phyloP scores from a whole-genome alignment of 1,140 invertebrate species.

The Paramacrobiotus metropolitanus region DNA sequence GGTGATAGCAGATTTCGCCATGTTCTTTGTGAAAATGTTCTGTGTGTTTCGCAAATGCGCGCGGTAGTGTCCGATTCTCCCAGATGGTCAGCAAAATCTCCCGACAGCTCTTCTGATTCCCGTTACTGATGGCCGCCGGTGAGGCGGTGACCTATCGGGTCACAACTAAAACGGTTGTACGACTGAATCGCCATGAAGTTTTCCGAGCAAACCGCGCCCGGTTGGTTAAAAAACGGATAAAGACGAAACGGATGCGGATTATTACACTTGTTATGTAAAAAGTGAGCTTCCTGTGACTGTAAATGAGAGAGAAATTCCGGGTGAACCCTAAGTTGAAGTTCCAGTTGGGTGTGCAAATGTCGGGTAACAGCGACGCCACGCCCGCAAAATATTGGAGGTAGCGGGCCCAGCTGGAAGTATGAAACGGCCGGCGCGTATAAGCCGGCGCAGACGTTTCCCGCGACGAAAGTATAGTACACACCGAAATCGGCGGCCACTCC shows the following conservation, averaged over 20 bases:
- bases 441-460: not conserved
- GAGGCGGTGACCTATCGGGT: not conserved
- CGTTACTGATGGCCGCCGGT: not conserved
- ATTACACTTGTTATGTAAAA: not conserved
- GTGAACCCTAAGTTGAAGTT: not conserved
- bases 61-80: not conserved
- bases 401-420: not conserved
- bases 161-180: not conserved
- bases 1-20: too few species aligned
- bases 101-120: not conserved
- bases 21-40: too few species aligned
- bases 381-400: not conserved
- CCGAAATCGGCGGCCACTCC: not conserved
- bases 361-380: not conserved
- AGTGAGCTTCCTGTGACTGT: not conserved
- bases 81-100: not conserved
- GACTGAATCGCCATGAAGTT: not conserved
- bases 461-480: not conserved
- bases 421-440: not conserved
- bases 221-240: not conserved
- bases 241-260: not conserved
- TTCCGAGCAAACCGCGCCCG: not conserved
- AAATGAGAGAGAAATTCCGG: not conserved
- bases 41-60: not conserved
- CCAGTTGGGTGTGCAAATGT: not conserved